Percentiles rank a stretch among this genome's conserved stretches.
Evolutionary conservation across 2,113 vertebrate genomes (phyloP).

Genomic region (Thalassarche chlororhynchos): DNA sequence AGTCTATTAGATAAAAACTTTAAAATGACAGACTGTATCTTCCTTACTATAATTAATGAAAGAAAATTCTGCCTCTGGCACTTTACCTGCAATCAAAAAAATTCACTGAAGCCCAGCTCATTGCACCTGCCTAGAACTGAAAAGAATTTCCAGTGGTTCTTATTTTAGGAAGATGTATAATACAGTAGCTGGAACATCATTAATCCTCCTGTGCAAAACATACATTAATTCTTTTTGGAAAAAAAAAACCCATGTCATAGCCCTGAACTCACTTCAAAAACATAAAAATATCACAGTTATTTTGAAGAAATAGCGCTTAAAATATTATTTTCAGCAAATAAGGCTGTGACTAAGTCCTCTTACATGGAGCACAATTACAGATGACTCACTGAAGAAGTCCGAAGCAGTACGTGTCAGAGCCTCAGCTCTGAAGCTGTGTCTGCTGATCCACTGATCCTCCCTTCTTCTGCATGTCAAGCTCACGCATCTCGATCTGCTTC

Average conservation of each 20-base stretch:
- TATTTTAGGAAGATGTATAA: neutral
- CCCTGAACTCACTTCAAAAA: neutral
- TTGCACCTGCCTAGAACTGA: neutral
- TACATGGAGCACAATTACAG: neutral
- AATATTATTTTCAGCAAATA: neutral
- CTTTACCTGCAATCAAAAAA: neutral
- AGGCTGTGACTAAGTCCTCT: neutral
- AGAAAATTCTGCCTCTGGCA: neutral
- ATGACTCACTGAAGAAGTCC: neutral
- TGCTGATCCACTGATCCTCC: neutral
- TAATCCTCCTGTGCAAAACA: neutral
- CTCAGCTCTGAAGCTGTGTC: neutral
- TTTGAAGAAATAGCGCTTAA: neutral
- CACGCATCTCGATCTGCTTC: neutral
- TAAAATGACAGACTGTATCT: neutral
- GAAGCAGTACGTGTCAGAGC: neutral
- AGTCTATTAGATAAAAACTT: neutral
- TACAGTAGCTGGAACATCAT: neutral
- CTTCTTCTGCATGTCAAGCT: neutral
- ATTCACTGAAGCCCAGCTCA: neutral
- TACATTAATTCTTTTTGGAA: neutral
- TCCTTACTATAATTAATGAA: neutral
- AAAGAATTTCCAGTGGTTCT: neutral
- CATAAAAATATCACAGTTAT: neutral
- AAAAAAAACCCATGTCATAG: neutral